Evolutionary conservation across 2,888 invertebrate species (phyloP), one percentile per base, ranked within the genome.

Genomic region (Molorchus minor): DNA sequence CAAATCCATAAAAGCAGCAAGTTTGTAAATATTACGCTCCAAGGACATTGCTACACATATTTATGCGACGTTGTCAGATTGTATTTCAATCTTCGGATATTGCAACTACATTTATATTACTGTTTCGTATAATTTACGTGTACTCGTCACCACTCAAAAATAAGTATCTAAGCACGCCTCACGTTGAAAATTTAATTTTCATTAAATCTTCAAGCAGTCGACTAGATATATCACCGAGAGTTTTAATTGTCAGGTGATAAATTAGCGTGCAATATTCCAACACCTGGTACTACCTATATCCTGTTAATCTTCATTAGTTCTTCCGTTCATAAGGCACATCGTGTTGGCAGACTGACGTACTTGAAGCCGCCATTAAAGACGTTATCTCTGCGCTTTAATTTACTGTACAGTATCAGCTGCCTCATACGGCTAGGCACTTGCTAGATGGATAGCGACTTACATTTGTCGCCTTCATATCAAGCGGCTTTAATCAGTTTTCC

Each of bases 271-370:
- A 35, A 36, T 55, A 38, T 36, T 46, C 38, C 25, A 44, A 49
- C 57, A 57, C 57, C 57, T 57, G 57, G 52, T 57, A 36, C 61
- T 49, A 58, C 49, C 53, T 56, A 41, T 58, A 64, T 59, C 49
- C 44, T 38, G 45, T 55, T 52, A 58, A 65, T 62, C 65, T 65
- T 60, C 51, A 51, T 62, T 58, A 62, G 55, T 62, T 65, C 65
- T 62, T 65, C 62, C 62, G 65, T 53, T 65, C 46, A 41, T 58
- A 30, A 58, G 65, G 60, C 64, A 55, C 51, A 44, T 41, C 55
- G 44, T 44, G 64, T 56, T 59, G 56, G 54, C 47, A 54, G 64
- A 60, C 41, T 54, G 64, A 61, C 64, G 58, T 47, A 52, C 54
- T 54, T 59, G 33, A 17, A 30, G 52, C 29, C 29, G 30, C 41